These are phyloP conservation scores for Ptychadena robeensis DNA, from an alignment of 2,797 vertebrate species.

Conservation along the genomic window DNA sequence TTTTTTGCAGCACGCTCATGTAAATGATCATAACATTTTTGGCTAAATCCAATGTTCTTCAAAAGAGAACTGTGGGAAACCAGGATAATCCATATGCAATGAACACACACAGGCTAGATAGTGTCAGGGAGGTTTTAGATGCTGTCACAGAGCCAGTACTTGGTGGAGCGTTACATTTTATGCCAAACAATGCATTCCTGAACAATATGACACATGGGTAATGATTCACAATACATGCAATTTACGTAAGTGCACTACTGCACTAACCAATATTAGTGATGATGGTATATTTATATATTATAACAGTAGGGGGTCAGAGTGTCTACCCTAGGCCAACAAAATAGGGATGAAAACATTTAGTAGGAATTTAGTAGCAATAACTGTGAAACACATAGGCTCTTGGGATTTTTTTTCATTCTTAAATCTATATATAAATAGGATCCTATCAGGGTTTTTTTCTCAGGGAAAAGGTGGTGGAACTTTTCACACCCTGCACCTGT, in stretches of 20 bases:
- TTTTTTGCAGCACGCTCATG: neutral
- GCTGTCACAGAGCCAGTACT: constrained; percentile 31
- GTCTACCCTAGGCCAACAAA: no score
- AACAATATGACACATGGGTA: constrained; percentile 15
- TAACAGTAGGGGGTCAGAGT: no score
- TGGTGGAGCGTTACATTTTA: constrained; percentile 14
- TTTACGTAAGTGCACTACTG: neutral
- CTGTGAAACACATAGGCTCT: no score
- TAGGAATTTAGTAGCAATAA: no score
- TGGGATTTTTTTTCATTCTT: no score
- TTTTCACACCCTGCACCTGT: no score
- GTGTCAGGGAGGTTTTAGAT: constrained; percentile 11
- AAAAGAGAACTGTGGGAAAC: neutral
- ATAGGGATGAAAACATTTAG: no score
- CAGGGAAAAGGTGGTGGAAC: no score
- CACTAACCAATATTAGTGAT: neutral
- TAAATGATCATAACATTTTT: neutral
- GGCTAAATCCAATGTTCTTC: neutral
- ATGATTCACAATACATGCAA: neutral
- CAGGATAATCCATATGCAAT: neutral
- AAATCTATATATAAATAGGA: no score
- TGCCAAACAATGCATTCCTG: constrained; percentile 23
- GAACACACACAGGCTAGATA: constrained; percentile 18
- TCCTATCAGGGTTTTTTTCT: no score
- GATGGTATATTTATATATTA: neutral